Evolutionary conservation across 2,113 vertebrate genomes (phyloP).

Genomic region (Sitta europaea): DNA sequence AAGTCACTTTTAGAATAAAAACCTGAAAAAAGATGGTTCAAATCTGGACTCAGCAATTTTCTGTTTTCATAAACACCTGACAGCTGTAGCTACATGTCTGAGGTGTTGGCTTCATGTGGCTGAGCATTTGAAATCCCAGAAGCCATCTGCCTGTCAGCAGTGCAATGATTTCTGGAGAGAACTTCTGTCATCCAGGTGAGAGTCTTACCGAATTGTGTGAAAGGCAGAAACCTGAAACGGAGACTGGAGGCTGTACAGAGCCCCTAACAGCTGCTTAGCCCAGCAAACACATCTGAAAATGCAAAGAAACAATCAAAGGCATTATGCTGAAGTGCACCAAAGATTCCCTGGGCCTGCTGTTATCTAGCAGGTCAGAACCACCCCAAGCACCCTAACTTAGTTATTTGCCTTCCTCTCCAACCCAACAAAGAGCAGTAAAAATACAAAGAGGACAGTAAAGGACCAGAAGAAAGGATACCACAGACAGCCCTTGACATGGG

Average conservation of each 20-base stretch:
- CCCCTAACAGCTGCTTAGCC: not conserved
- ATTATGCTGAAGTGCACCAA: not conserved
- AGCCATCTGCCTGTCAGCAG: not conserved
- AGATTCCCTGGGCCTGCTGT: not conserved
- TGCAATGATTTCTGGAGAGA: not conserved
- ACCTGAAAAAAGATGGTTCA: not conserved
- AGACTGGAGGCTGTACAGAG: not conserved
- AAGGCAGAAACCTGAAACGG: not conserved
- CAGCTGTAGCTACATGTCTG: not conserved
- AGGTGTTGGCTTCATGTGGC: not conserved
- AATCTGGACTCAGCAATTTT: not conserved
- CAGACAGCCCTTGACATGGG: not conserved
- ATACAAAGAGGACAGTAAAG: not conserved
- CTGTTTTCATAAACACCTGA: not conserved
- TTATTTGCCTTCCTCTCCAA: not conserved
- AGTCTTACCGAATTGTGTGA: not conserved
- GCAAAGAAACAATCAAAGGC: not conserved
- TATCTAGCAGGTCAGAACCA: not conserved
- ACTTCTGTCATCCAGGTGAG: not conserved
- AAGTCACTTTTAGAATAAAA: not conserved
- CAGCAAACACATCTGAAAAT: constrained; percentile 26
- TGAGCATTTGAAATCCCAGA: not conserved
- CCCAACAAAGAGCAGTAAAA: not conserved
- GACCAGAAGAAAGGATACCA: not conserved
- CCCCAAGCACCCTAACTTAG: not conserved